A percentile compares a stretch with the other conserved stretches of the same genome.
These are phyloP conservation scores for Megaptera novaeangliae DNA, from an alignment of 2,113 vertebrate genomes.

Conservation along the genomic window DNA sequence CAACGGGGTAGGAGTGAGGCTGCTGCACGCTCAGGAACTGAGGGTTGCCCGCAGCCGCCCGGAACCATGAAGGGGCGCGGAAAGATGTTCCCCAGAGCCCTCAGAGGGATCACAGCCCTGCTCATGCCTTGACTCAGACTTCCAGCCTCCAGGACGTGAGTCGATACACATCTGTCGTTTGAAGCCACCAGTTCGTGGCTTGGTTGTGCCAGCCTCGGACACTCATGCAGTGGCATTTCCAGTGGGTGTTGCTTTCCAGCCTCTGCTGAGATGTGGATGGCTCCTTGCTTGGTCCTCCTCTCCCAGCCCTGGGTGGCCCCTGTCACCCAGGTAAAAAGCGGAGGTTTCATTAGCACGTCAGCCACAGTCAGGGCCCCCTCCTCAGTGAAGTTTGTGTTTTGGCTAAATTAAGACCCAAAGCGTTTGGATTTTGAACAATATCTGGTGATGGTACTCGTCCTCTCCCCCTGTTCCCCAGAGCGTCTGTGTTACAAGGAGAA, in stretches of 20 bases:
- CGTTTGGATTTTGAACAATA: not conserved
- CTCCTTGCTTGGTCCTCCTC: not conserved
- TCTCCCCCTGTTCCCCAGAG: not conserved
- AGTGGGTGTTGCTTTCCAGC: not conserved
- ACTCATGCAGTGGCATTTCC: no score
- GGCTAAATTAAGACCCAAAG: not conserved
- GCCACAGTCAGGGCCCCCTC: not conserved
- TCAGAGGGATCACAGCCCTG: not conserved
- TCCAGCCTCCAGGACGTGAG: not conserved
- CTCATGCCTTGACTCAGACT: not conserved
- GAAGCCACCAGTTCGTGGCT: not conserved
- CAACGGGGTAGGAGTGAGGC: not conserved
- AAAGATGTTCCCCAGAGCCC: not conserved
- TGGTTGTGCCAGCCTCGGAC: not conserved
- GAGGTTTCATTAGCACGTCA: not conserved
- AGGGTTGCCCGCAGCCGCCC: not conserved
- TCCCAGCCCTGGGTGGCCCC: not conserved
- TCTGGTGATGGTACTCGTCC: not conserved
- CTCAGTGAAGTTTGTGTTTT: not conserved
- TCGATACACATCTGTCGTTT: not conserved
- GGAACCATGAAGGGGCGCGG: not conserved
- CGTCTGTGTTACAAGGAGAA: not conserved
- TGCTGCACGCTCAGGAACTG: not conserved
- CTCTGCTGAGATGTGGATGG: not conserved
- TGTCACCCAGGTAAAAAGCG: not conserved